Base-by-base conservation (phyloP, 2,113 vertebrate species). In the Pandion haliaetus region DNA sequence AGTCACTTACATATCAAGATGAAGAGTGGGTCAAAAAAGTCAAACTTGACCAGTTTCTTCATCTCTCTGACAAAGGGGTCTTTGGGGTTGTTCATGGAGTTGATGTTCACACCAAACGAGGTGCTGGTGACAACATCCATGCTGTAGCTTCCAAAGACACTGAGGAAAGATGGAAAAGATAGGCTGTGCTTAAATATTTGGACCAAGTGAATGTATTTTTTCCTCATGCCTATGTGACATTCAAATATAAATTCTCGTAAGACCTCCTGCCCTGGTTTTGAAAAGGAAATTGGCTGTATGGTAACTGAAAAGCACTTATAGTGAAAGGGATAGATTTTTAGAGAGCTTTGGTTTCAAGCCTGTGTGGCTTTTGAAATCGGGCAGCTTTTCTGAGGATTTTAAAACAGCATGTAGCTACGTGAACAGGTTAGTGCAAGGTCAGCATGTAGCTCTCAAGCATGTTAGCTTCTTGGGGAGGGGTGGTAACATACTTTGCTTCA, bases 41-140 rank as follows among this genome's bases (percentile, higher is more conserved):
- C 79, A 79, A 99, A 98, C 38, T 93, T 98, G 77, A 98, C 63
- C 61, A 99, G 84, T 38, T 94, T 98, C 85, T 97, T 97, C 54
- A 97, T 96, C 87, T 99, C 98, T 81, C 93, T 65, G 11, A 99
- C 98, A 88, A 99, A 99, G 7, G 98, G 99, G 81, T 99, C 98
- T 7, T 98, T 93, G 26, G 99, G 99, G 76, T 98, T 98, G 96
- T 98, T 99, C 82, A 99, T 98, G 24, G 99, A 99, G 86, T 99
- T 98, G 1, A 99, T 88, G 38, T 99, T 98, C 31, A 99, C 98
- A 50, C 99, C 99, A 14, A 99, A 99, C 1, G 98, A 98, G 15
- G 98, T 99, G 86, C 99, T 98, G 23, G 98, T 98, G 67, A 99
- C 96, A 2, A 99, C 98, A 0, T 99, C 99, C 98, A 99, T 98